Conservation (phyloP, 2,888 invertebrate species). For the Megalurothrips usitatus region DNA sequence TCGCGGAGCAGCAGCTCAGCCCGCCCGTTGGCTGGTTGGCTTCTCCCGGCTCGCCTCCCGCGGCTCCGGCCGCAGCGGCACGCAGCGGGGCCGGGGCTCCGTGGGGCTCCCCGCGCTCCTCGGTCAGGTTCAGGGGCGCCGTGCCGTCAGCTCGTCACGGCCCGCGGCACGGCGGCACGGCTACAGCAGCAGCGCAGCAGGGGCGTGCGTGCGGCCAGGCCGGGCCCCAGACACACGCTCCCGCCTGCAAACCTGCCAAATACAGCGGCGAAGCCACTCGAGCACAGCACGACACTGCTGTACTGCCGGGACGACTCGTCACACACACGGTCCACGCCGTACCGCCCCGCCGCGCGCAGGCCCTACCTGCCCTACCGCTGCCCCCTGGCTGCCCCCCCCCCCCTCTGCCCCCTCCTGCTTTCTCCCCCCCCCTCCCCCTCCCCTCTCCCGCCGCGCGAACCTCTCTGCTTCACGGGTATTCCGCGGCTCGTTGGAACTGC, state of each 20-base stretch:
- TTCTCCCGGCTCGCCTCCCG: too few species aligned
- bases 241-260: too few species aligned
- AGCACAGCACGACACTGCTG: too few species aligned
- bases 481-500: neutral
- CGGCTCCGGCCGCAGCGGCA: too few species aligned
- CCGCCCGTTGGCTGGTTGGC: too few species aligned
- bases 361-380: neutral
- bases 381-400: neutral
- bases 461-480: neutral
- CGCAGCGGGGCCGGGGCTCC: too few species aligned
- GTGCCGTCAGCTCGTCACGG: neutral
- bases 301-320: too few species aligned
- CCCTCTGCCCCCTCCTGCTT: neutral
- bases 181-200: too few species aligned
- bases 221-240: too few species aligned
- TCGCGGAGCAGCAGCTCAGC: too few species aligned
- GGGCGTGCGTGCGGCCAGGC: too few species aligned
- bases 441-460: neutral
- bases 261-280: too few species aligned
- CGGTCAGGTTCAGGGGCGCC: constrained; percentile 15
- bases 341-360: neutral
- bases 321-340: neutral
- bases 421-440: neutral
- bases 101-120: neutral
- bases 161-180: neutral